Evolutionary conservation across 2,888 invertebrate genomes (phyloP).

Genomic region (Myopa testacea): DNA sequence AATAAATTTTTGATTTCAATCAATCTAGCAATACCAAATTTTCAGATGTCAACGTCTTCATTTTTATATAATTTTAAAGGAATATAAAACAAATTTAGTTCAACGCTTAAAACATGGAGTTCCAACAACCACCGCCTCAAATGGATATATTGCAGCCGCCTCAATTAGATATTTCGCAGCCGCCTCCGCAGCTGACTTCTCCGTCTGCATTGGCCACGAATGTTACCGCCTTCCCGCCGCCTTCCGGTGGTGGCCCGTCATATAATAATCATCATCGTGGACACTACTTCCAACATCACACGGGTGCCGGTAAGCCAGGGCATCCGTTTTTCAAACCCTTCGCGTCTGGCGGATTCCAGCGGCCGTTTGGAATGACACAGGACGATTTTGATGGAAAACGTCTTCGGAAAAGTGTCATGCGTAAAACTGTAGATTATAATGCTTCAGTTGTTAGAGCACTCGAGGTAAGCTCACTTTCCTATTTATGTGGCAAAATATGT

Average conservation of each 20-base stretch:
- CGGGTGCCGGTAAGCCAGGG: slow-evolving; percentile 62
- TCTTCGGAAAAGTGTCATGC: slow-evolving; percentile 93
- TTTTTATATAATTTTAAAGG: background rate
- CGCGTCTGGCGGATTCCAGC: slow-evolving; percentile 62
- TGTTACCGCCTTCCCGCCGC: slow-evolving; percentile 59
- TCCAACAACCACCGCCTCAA: slow-evolving; percentile 47
- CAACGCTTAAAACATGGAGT: slow-evolving; percentile 36
- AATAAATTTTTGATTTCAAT: background rate
- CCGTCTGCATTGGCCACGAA: slow-evolving; percentile 63
- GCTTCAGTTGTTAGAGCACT: slow-evolving; percentile 91
- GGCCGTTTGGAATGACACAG: slow-evolving; percentile 76
- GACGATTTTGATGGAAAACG: slow-evolving; percentile 97
- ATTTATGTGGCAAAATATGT: background rate
- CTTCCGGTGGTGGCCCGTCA: slow-evolving; percentile 47
- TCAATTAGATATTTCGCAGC: slow-evolving; percentile 63
- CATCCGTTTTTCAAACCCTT: slow-evolving; percentile 67
- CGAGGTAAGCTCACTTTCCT: slow-evolving; percentile 73
- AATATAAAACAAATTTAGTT: background rate
- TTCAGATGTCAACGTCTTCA: background rate
- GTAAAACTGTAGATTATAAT: slow-evolving; percentile 98
- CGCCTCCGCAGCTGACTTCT: slow-evolving; percentile 62
- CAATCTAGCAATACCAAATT: background rate
- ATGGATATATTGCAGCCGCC: slow-evolving; percentile 65
- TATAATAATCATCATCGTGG: slow-evolving; percentile 54
- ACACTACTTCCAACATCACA: slow-evolving; percentile 63